Percentiles rank a stretch among this genome's conserved stretches.
Conservation (phyloP, 92 coral and sea anemone genomes). For the Parazoanthus atlanticus region DNA sequence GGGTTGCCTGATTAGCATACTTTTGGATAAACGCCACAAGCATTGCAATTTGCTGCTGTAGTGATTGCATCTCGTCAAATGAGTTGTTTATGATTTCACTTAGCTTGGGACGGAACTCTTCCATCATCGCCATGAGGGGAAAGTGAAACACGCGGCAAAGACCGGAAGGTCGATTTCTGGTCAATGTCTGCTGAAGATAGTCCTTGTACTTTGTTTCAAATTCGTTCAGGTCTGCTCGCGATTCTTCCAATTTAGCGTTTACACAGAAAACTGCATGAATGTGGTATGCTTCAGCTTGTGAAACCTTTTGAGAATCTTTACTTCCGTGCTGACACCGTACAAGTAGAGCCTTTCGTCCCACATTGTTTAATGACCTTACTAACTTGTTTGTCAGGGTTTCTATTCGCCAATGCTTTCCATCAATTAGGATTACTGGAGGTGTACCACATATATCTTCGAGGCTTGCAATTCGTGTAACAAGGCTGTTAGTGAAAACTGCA, state of each 20-base stretch:
- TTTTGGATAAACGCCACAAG: conserved; percentile 80
- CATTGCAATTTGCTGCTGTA: conserved; percentile 75
- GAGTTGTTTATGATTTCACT: conserved; percentile 66
- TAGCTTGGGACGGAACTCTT: conserved; percentile 64
- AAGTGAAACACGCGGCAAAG: conserved; percentile 88
- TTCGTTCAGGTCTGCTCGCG: conserved; percentile 68
- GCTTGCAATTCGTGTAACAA: conserved; percentile 68
- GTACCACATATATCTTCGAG: conserved; percentile 76
- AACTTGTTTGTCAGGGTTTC: conserved; percentile 70
- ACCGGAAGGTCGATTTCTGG: conserved; percentile 6
- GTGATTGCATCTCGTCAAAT: conserved; percentile 60
- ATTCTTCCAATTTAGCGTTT: conserved; percentile 79
- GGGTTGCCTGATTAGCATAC: conserved; percentile 79
- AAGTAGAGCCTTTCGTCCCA: conserved; percentile 73
- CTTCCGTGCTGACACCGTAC: conserved; percentile 79
- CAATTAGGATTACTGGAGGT: conserved; percentile 72
- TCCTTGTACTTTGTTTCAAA: conserved; percentile 72
- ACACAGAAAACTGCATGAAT: conserved; percentile 69
- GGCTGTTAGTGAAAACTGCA: conserved; percentile 55
- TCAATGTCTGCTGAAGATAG: conserved; percentile 55
- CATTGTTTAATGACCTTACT: conserved; percentile 64
- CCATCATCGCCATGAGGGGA: conserved; percentile 86
- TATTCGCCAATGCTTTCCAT: conserved; percentile 78
- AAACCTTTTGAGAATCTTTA: neutral
- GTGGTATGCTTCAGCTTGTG: conserved; percentile 55